phyloP scores from a whole-genome alignment of 2,113 vertebrate genomes.

The Ellobius talpinus region DNA sequence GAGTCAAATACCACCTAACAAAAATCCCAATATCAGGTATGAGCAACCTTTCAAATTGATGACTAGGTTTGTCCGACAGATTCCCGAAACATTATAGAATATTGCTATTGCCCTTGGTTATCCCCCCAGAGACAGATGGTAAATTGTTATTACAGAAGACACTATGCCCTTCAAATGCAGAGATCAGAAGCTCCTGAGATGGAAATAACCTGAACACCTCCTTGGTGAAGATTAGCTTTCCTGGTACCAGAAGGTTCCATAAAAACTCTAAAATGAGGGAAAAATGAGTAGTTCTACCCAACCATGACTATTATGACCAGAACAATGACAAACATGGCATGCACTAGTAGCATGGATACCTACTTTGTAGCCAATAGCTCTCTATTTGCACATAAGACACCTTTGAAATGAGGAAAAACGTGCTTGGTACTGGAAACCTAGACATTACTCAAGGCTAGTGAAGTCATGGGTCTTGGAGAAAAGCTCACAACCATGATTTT shows the following conservation, averaged over 20 bases:
- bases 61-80: neutral
- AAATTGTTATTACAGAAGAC: neutral
- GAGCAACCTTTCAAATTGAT: too few relatives aligned
- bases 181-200: neutral
- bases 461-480: neutral
- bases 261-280: neutral
- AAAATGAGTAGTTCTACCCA: neutral
- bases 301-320: neutral
- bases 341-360: neutral
- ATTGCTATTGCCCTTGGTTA: neutral
- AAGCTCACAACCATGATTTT: neutral
- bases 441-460: neutral
- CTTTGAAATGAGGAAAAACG: neutral
- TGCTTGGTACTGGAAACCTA: neutral
- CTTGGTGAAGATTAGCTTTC: neutral
- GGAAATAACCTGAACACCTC: neutral
- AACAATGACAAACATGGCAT: neutral
- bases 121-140: neutral
- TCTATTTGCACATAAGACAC: neutral
- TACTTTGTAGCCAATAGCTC: neutral
- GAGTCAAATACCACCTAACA: too few relatives aligned
- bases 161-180: neutral
- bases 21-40: too few relatives aligned
- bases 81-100: neutral
- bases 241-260: neutral